These are phyloP conservation scores for Brachionus plicatilis DNA, from an alignment of 1,140 invertebrate species.

Conservation along the genomic window DNA sequence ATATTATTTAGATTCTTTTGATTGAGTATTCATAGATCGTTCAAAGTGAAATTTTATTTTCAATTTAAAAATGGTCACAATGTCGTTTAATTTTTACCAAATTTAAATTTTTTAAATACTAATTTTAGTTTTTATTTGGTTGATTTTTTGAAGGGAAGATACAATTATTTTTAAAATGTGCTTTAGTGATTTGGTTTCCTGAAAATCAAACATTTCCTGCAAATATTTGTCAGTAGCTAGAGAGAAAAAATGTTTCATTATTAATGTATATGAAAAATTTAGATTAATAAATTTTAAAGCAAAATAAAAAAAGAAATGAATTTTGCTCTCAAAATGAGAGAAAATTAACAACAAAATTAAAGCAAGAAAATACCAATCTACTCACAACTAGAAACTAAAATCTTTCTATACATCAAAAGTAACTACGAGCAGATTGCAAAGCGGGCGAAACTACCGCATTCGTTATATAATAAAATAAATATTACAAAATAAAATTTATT, in stretches of 20 bases:
- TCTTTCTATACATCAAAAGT: neutral
- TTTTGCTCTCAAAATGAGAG: neutral
- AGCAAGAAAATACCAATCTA: neutral
- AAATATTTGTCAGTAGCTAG: neutral
- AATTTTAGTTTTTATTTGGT: neutral
- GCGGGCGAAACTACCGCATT: neutral
- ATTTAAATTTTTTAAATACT: neutral
- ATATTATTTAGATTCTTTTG: neutral
- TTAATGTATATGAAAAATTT: neutral
- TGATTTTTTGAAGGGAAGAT: neutral
- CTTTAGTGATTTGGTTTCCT: neutral
- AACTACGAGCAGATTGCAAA: neutral
- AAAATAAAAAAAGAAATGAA: neutral
- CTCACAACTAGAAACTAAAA: neutral
- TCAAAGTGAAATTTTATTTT: neutral
- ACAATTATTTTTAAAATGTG: neutral
- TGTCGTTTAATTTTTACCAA: neutral
- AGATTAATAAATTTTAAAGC: neutral
- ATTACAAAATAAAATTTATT: conserved; percentile 16
- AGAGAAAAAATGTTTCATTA: neutral
- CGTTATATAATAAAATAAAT: conserved; percentile 22
- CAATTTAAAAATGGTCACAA: neutral
- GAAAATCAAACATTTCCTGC: neutral
- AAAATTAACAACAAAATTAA: neutral
- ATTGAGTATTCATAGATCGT: neutral